phyloP scores from a whole-genome alignment of 2,113 vertebrate genomes.

The Pleuronectes platessa region DNA sequence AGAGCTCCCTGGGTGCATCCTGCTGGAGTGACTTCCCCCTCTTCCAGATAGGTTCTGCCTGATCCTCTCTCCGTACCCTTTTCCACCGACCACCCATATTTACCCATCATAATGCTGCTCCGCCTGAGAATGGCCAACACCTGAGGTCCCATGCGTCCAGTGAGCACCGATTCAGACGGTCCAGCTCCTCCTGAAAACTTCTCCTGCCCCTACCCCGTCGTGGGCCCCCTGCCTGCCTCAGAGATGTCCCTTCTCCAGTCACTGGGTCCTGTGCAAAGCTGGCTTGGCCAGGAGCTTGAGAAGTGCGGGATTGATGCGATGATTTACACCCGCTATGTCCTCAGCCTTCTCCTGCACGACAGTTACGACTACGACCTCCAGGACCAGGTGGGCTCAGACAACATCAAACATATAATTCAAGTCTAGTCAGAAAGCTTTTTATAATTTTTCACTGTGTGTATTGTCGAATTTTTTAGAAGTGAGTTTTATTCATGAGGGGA shows the following conservation, averaged over 20 bases:
- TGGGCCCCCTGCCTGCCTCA: slow-evolving; percentile 86
- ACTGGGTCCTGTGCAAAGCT: slow-evolving; percentile 98
- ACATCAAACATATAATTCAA: neutral
- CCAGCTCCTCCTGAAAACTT: slow-evolving; percentile 93
- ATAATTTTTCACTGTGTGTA: neutral
- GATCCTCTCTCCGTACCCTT: slow-evolving; percentile 64
- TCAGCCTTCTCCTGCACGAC: slow-evolving; percentile 99
- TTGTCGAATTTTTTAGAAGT: neutral
- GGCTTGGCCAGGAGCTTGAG: slow-evolving; percentile 99
- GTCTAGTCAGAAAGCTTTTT: neutral
- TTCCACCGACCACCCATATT: slow-evolving; percentile 58
- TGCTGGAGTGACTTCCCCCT: slow-evolving; percentile 89
- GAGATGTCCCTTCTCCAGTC: slow-evolving; percentile 99
- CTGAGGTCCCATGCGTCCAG: slow-evolving; percentile 95
- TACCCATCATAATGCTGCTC: slow-evolving; percentile 85
- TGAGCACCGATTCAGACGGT: slow-evolving; percentile 91
- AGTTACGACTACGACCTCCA: slow-evolving; percentile 98
- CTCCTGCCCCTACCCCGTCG: slow-evolving; percentile 86
- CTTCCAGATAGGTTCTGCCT: slow-evolving; percentile 84
- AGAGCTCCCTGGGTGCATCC: slow-evolving; percentile 85
- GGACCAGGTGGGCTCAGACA: slow-evolving; percentile 90
- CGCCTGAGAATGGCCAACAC: slow-evolving; percentile 89
- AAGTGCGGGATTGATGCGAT: slow-evolving; percentile 99
- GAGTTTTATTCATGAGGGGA: neutral
- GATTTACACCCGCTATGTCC: slow-evolving; percentile 98